Evolutionary conservation across 2,888 invertebrate genomes (phyloP).

Genomic region (Rotaria socialis): DNA sequence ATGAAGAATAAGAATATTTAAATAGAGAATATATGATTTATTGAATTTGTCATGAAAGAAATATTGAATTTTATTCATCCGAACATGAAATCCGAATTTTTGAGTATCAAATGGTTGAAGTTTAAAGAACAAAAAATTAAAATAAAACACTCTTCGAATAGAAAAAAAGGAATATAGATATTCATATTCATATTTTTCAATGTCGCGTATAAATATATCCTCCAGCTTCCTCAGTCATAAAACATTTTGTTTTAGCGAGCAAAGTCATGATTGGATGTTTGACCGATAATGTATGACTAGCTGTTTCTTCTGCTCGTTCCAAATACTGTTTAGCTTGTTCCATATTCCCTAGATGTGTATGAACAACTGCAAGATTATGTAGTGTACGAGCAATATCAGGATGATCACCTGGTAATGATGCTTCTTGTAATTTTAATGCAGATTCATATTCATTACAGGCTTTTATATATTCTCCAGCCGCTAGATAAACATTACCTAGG

Average conservation of each 20-base stretch:
- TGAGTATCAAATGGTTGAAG: too few relatives aligned
- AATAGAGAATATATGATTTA: not conserved
- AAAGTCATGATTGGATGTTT: not conserved
- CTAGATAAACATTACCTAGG: not conserved
- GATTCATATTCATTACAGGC: not conserved
- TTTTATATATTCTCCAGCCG: not conserved
- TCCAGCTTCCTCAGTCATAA: not conserved
- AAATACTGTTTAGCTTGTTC: not conserved
- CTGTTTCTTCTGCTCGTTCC: not conserved
- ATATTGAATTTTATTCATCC: not conserved
- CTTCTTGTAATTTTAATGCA: not conserved
- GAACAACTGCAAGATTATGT: not conserved
- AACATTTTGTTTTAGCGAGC: not conserved
- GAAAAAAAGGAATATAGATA: not conserved
- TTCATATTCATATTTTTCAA: not conserved
- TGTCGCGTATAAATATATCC: not conserved
- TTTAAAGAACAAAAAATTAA: too few relatives aligned
- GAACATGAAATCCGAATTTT: too few relatives aligned
- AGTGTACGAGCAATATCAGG: not conserved
- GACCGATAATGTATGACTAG: not conserved
- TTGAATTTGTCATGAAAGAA: not conserved
- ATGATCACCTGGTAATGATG: not conserved
- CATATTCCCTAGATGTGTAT: not conserved
- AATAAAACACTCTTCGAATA: too few relatives aligned
- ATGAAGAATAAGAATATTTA: constrained; percentile 7